Evolutionary conservation across 2,888 invertebrate genomes (phyloP).

Genomic region (Drosophila monieri): DNA sequence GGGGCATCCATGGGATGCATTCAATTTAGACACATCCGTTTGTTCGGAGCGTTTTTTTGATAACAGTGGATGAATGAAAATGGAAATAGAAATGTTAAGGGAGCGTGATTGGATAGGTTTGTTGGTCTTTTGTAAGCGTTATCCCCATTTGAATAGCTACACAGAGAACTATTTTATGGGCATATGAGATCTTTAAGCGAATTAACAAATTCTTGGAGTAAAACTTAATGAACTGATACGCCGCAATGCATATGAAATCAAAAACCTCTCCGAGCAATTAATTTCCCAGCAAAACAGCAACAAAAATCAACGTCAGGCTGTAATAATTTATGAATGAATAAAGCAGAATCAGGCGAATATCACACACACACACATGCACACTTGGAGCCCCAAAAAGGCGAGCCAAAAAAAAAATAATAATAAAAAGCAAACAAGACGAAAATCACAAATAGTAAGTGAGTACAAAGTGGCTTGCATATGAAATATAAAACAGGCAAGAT

Average conservation of each 20-base stretch:
- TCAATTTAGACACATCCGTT: conserved; percentile 68
- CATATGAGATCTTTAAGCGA: no score
- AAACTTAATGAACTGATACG: conserved; percentile 6
- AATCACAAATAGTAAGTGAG: conserved; percentile 51
- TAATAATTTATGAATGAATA: conserved; percentile 72
- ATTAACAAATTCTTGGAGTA: neutral
- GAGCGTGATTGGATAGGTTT: conserved; percentile 50
- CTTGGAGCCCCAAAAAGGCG: conserved; percentile 3
- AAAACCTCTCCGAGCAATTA: conserved; percentile 47
- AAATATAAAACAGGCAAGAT: conserved; percentile 44
- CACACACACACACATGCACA: neutral
- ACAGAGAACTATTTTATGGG: neutral
- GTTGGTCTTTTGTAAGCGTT: conserved; percentile 25
- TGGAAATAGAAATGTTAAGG: conserved; percentile 12
- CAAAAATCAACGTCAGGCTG: conserved; percentile 42
- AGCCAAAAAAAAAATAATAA: conserved; percentile 35
- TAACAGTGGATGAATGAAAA: conserved; percentile 25
- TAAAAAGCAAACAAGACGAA: conserved; percentile 48
- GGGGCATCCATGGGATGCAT: conserved; percentile 55
- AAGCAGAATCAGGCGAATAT: conserved; percentile 44
- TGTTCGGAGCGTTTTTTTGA: conserved; percentile 25
- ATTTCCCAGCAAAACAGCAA: conserved; percentile 36
- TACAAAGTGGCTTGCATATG: conserved; percentile 46
- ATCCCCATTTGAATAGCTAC: conserved; percentile 16
- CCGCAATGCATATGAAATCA: conserved; percentile 19